Conservation (phyloP, 2,888 invertebrate genomes). For the Mythimna albipuncta region DNA sequence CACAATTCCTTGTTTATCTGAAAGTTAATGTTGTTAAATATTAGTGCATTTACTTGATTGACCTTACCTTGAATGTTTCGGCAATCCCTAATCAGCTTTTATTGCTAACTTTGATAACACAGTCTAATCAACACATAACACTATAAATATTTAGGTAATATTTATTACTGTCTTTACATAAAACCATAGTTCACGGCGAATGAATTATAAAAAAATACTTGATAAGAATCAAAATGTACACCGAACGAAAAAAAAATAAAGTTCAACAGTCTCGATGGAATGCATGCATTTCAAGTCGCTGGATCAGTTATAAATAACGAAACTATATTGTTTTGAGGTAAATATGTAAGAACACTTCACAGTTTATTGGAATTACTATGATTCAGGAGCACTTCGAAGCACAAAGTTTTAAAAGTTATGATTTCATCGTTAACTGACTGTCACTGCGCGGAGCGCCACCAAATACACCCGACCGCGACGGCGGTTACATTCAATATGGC, state of each 20-base stretch:
- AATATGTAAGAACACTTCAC: constrained; percentile 73
- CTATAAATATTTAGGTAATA: constrained; percentile 62
- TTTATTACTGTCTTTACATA: constrained; percentile 60
- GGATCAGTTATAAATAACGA: constrained; percentile 68
- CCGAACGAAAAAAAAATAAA: constrained; percentile 81
- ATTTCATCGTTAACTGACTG: constrained; percentile 82
- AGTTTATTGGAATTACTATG: constrained; percentile 64
- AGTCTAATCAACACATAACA: constrained; percentile 74
- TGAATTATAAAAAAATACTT: constrained; percentile 74
- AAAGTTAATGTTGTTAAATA: constrained; percentile 1
- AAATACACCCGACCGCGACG: constrained; percentile 71
- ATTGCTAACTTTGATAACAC: constrained; percentile 78
- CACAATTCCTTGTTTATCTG: background rate
- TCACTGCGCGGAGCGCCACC: constrained; percentile 80
- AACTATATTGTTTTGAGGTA: constrained; percentile 50
- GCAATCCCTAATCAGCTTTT: constrained; percentile 79
- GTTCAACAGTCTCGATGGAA: constrained; percentile 89
- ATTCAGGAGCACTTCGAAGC: constrained; percentile 68
- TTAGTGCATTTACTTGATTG: constrained; percentile 10
- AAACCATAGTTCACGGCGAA: constrained; percentile 71
- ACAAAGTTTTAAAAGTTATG: constrained; percentile 79
- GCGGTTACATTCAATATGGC: constrained; percentile 86
- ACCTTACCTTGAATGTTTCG: constrained; percentile 87
- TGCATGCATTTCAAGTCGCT: constrained; percentile 87
- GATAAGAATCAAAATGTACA: constrained; percentile 86